Conservation (phyloP, 2,113 vertebrate species). For the Microtus montanus region DNA sequence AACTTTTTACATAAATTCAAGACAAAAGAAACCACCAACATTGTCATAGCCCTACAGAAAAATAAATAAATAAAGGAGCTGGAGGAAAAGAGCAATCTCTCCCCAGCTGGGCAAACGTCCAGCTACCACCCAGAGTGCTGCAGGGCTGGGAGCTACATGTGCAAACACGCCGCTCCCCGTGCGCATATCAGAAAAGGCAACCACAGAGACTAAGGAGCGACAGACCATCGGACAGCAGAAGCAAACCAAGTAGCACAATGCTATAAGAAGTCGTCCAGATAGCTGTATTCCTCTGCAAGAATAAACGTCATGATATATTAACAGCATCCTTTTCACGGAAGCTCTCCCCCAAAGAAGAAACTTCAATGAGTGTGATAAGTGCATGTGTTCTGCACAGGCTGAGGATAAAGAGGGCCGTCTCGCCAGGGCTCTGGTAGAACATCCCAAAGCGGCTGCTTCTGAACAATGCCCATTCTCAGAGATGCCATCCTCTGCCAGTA, state of each 20-base stretch:
- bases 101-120: conserved; percentile 79
- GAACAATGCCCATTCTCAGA: background rate
- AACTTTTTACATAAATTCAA: conserved; percentile 76
- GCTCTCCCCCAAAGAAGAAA: background rate
- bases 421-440: background rate
- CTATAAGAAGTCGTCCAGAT: background rate
- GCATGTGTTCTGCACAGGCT: no score
- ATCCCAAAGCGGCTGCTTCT: background rate
- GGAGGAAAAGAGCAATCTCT: conserved; percentile 45
- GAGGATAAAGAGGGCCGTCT: background rate
- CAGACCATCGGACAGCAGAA: background rate
- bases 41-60: background rate
- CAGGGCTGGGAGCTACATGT: conserved; percentile 61
- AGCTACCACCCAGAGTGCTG: conserved; percentile 75
- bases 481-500: background rate
- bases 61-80: conserved; percentile 56
- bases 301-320: background rate
- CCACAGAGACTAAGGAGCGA: conserved; percentile 12
- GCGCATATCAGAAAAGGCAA: conserved; percentile 32
- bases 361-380: background rate
- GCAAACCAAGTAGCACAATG: background rate
- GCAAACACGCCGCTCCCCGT: conserved; percentile 55
- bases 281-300: background rate
- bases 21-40: conserved; percentile 67
- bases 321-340: background rate